These are phyloP conservation scores for Chymomyza amoena DNA, from an alignment of 2,888 invertebrate genomes.

Conservation along the genomic window DNA sequence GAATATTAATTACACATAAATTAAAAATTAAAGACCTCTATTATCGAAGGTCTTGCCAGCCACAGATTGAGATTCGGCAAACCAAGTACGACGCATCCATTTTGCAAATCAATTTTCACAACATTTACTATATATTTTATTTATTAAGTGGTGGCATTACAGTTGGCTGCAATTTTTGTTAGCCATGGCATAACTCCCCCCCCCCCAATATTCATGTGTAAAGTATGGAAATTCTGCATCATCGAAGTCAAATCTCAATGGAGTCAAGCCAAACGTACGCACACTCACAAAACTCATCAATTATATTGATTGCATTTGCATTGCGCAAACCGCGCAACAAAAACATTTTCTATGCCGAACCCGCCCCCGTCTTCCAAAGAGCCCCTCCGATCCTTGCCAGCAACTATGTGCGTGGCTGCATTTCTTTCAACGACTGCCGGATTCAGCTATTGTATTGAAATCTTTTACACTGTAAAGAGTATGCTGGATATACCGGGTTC, in stretches of 20 bases:
- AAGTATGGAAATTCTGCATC: not conserved
- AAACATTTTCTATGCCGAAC: constrained; percentile 12
- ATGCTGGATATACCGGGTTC: too few relatives aligned
- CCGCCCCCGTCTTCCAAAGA: not conserved
- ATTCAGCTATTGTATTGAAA: not conserved
- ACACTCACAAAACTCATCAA: constrained; percentile 43
- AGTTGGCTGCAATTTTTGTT: not conserved
- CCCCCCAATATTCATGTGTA: not conserved
- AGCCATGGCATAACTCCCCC: constrained; percentile 7
- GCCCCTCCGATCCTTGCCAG: not conserved
- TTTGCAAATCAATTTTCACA: constrained; percentile 56
- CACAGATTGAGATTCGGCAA: not conserved
- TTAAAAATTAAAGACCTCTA: too few relatives aligned
- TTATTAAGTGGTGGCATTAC: not conserved
- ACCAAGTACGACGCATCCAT: constrained; percentile 25
- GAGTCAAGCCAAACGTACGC: constrained; percentile 9
- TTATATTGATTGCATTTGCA: constrained; percentile 73
- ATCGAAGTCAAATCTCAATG: constrained; percentile 14
- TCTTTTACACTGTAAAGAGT: not conserved
- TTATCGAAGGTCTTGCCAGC: too few relatives aligned
- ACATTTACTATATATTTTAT: constrained; percentile 41
- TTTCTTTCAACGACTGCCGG: not conserved
- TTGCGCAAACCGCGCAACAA: constrained; percentile 18
- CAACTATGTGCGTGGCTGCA: not conserved
- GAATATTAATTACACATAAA: too few relatives aligned